Evolutionary conservation across 2,797 vertebrate genomes (phyloP).

Genomic region (Pristis pectinata): DNA sequence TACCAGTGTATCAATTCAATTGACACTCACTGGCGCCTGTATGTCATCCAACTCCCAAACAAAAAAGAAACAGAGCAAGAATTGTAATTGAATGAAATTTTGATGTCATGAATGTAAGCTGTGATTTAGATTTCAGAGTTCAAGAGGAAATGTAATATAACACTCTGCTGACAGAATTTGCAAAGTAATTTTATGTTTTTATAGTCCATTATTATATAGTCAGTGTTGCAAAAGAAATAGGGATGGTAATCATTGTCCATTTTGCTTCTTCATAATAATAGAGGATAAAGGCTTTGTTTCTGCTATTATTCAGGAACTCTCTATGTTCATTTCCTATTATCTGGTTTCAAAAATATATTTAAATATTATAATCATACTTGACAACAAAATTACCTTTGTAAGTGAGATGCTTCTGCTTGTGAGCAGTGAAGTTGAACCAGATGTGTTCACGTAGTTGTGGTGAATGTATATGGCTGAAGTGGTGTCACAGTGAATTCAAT

Average conservation of each 20-base stretch:
- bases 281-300: not conserved
- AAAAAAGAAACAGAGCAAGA: not conserved
- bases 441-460: not conserved
- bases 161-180: not conserved
- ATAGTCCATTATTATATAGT: not conserved
- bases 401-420: not conserved
- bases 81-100: not conserved
- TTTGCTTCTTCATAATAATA: not conserved
- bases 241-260: not conserved
- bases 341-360: not conserved
- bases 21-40: not conserved
- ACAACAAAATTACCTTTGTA: not conserved
- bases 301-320: not conserved
- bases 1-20: conserved; percentile 19
- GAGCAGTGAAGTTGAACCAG: not conserved
- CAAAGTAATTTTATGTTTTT: not conserved
- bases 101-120: not conserved
- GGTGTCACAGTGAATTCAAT: not conserved
- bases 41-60: not conserved
- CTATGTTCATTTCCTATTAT: not conserved
- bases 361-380: not conserved
- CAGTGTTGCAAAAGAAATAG: not conserved
- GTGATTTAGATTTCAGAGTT: not conserved
- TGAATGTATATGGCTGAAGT: not conserved
- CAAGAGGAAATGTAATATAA: not conserved